Evolutionary conservation across 1,140 invertebrate species (phyloP).

Genomic region (Maconellicoccus hirsutus): DNA sequence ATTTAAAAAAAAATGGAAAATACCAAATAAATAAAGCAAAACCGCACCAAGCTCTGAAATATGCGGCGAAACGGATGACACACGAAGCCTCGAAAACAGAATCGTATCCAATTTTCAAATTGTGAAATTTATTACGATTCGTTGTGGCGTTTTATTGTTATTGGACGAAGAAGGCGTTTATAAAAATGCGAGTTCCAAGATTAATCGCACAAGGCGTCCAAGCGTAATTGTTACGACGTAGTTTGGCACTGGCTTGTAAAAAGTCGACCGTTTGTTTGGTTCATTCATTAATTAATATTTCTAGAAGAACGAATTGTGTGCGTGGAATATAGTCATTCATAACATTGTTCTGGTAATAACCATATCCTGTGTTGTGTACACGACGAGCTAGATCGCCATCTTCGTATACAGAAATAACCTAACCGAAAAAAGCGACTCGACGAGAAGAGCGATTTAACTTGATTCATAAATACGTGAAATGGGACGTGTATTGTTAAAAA

Average conservation of each 20-base stretch:
- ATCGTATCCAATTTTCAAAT: not conserved
- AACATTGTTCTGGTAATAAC: not conserved
- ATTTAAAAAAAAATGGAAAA: no score
- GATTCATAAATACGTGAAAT: no score
- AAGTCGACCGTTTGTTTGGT: not conserved
- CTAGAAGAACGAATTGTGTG: not conserved
- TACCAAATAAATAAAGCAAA: no score
- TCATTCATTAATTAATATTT: conserved; percentile 10
- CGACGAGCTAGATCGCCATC: no score
- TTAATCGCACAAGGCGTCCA: not conserved
- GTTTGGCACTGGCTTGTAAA: not conserved
- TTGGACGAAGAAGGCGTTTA: not conserved
- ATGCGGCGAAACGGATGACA: no score
- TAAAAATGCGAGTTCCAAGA: not conserved
- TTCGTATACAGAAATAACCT: not conserved
- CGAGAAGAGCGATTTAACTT: no score
- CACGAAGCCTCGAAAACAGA: no score
- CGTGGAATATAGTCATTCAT: not conserved
- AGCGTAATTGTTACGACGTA: conserved; percentile 7
- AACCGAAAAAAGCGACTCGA: no score
- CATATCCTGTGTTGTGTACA: no score
- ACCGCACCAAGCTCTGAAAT: no score
- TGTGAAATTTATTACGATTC: not conserved
- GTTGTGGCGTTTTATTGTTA: not conserved
- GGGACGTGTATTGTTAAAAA: no score